These are phyloP conservation scores for Idaea aversata DNA, from an alignment of 2,888 invertebrate species.

Conservation along the genomic window DNA sequence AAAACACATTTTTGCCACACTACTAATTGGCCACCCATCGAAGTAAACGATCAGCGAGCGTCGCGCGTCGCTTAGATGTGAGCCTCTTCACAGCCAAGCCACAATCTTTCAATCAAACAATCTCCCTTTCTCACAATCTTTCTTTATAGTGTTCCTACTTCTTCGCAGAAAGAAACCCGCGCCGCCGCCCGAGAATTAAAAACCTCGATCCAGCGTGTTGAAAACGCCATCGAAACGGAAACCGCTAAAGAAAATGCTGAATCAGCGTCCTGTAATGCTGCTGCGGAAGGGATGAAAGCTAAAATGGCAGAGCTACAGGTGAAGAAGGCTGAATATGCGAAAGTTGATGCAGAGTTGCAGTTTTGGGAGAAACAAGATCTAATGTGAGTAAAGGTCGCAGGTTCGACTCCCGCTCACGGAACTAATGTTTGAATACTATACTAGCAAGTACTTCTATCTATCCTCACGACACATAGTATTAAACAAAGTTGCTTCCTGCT, in stretches of 20 bases:
- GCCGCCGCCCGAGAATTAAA: conserved; percentile 47
- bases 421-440: background rate
- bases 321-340: conserved; percentile 33
- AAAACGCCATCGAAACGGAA: conserved; percentile 39
- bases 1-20: too few species aligned
- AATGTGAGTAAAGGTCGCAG: conserved; percentile 35
- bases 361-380: conserved; percentile 53
- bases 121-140: too few species aligned
- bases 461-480: background rate
- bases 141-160: too few species aligned
- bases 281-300: conserved; percentile 16
- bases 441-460: background rate
- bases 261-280: conserved; percentile 15
- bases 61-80: too few species aligned
- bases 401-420: background rate
- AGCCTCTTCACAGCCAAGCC: too few species aligned
- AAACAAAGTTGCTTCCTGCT: too few species aligned
- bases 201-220: conserved; percentile 37
- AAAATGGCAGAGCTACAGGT: conserved; percentile 32
- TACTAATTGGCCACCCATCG: too few species aligned
- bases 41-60: too few species aligned
- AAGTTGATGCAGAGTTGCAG: conserved; percentile 36
- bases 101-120: too few species aligned
- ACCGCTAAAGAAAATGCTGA: conserved; percentile 28
- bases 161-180: conserved; percentile 53